Evolutionary conservation across 2,888 invertebrate genomes (phyloP).

Genomic region (Melanargia galathea): DNA sequence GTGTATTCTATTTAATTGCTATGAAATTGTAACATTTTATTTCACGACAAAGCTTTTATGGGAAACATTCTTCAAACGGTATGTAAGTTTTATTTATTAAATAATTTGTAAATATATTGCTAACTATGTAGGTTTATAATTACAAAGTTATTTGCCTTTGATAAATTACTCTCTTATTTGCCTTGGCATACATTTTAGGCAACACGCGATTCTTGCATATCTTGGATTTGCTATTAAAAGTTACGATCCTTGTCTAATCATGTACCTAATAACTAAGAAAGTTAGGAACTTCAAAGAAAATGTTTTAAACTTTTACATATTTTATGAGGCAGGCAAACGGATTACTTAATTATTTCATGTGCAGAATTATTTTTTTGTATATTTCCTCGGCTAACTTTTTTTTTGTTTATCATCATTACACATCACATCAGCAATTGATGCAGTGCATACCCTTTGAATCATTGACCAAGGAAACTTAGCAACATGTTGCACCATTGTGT

Average conservation of each 20-base stretch:
- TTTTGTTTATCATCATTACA: no score
- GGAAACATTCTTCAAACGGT: slow-evolving; percentile 41
- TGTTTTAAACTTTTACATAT: no score
- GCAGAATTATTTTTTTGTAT: no score
- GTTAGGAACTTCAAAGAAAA: no score
- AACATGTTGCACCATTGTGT: no score
- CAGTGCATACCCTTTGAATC: no score
- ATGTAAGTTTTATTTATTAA: slow-evolving; percentile 35
- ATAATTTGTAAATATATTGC: slow-evolving; percentile 11
- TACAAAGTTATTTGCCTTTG: slow-evolving; percentile 17
- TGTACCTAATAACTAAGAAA: background rate
- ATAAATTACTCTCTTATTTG: no score
- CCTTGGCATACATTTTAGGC: slow-evolving; percentile 20
- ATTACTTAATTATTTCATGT: no score
- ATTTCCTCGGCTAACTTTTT: no score
- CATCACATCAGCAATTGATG: no score
- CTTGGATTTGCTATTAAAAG: background rate
- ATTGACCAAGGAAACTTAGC: no score
- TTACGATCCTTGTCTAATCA: background rate
- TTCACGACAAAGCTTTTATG: slow-evolving; percentile 39
- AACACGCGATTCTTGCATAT: background rate
- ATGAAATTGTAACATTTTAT: slow-evolving; percentile 38
- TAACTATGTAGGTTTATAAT: background rate
- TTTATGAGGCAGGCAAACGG: no score
- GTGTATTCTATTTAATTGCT: slow-evolving; percentile 18